These are phyloP conservation scores for Oncorhynchus masou DNA, from an alignment of 2,113 vertebrate genomes.

Conservation along the genomic window DNA sequence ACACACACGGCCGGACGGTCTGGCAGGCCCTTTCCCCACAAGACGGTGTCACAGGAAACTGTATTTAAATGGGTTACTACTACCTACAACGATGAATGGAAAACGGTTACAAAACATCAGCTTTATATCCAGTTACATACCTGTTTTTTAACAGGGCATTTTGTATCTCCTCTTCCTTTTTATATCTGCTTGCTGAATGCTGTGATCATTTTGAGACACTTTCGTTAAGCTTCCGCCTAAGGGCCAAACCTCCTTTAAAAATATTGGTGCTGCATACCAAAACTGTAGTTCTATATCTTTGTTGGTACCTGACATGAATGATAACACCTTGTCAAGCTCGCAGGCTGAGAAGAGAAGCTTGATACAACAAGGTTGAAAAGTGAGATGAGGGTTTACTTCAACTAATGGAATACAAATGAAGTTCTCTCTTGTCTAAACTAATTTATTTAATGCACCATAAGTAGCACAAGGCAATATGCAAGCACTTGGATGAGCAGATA, in stretches of 20 bases:
- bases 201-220: too few relatives aligned
- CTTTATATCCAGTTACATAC: neutral
- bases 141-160: neutral
- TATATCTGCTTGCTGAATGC: neutral
- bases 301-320: conserved; percentile 8
- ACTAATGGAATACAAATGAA: neutral
- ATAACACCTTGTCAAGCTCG: neutral
- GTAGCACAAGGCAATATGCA: neutral
- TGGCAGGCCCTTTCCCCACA: conserved; percentile 42
- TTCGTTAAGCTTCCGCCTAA: too few relatives aligned
- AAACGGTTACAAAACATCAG: neutral
- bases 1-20: conserved; percentile 45
- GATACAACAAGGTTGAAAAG: neutral
- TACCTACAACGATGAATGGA: conserved; percentile 7
- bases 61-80: conserved; percentile 42
- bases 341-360: neutral
- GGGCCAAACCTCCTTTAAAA: neutral
- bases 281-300: neutral
- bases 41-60: conserved; percentile 43
- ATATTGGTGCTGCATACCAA: neutral
- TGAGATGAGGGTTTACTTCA: neutral
- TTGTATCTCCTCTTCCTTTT: neutral
- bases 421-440: neutral
- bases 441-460: neutral
- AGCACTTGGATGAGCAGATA: neutral